Conservation (phyloP, 2,888 invertebrate genomes). For the Sinohyriopsis cumingii region DNA sequence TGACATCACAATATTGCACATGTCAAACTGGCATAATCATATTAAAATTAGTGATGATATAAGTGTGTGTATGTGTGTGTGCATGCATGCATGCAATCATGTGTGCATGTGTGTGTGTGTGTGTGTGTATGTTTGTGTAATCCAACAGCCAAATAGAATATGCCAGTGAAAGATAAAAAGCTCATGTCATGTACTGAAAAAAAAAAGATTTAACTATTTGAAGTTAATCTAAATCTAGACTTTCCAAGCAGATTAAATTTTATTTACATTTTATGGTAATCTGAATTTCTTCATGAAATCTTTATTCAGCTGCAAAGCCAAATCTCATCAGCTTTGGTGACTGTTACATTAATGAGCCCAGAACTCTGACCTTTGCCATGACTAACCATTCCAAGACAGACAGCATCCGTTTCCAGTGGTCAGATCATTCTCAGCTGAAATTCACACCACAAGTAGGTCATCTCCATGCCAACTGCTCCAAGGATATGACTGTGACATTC, state of each 20-base stretch:
- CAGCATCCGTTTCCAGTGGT: conserved; percentile 68
- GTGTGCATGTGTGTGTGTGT: too few relatives aligned
- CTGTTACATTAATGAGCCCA: conserved; percentile 67
- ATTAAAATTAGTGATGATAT: too few relatives aligned
- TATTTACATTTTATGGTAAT: background rate
- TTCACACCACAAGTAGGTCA: conserved; percentile 74
- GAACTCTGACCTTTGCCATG: conserved; percentile 67
- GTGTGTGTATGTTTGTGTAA: too few relatives aligned
- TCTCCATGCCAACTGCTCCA: conserved; percentile 69
- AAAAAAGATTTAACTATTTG: too few relatives aligned
- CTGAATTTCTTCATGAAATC: background rate
- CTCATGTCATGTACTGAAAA: too few relatives aligned
- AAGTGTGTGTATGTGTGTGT: too few relatives aligned
- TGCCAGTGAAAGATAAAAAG: too few relatives aligned
- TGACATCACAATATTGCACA: too few relatives aligned
- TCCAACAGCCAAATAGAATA: too few relatives aligned
- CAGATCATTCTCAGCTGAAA: conserved; percentile 68
- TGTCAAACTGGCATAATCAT: too few relatives aligned
- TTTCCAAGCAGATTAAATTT: background rate
- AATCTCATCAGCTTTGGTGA: conserved; percentile 71
- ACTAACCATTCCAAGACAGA: conserved; percentile 69
- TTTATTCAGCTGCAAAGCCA: conserved; percentile 66
- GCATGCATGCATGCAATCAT: too few relatives aligned
- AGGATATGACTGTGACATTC: conserved; percentile 76
- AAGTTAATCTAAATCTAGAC: too few relatives aligned